Conservation (phyloP, 1,140 invertebrate species). For the Anadara kagoshimensis region DNA sequence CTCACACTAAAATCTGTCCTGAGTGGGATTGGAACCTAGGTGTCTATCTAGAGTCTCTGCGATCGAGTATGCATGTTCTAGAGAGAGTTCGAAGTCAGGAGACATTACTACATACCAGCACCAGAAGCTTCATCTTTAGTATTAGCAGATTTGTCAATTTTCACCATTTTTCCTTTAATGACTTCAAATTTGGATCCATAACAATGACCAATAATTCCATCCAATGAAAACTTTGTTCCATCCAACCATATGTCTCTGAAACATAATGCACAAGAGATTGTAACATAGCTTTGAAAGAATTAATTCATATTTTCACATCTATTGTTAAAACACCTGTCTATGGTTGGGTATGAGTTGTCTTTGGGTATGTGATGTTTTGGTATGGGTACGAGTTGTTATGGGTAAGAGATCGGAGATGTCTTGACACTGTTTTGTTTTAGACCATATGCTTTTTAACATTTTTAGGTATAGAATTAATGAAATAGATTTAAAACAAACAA, state of each 20-base stretch:
- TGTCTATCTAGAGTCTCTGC: too few relatives aligned
- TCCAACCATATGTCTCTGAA: conserved; percentile 63
- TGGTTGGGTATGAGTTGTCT: background rate
- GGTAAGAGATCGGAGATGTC: background rate
- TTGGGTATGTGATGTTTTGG: background rate
- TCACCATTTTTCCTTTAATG: conserved; percentile 58
- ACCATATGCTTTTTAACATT: too few relatives aligned
- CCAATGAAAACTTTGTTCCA: conserved; percentile 79
- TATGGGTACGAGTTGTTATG: background rate
- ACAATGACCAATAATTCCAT: conserved; percentile 81
- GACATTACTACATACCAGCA: background rate
- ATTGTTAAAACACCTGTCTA: background rate
- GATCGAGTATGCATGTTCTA: too few relatives aligned
- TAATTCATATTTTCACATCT: background rate
- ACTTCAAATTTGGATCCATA: conserved; percentile 89
- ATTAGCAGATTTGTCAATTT: conserved; percentile 75
- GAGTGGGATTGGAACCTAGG: too few relatives aligned
- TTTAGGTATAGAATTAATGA: too few relatives aligned
- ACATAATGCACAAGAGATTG: conserved; percentile 2
- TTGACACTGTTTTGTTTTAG: too few relatives aligned
- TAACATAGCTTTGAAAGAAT: background rate
- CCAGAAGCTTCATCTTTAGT: conserved; percentile 54
- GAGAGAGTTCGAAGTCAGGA: too few relatives aligned
- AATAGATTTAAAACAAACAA: too few relatives aligned
- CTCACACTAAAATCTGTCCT: too few relatives aligned